Conservation (phyloP, 1,140 invertebrate species). For the Zaprionus nigranus region DNA sequence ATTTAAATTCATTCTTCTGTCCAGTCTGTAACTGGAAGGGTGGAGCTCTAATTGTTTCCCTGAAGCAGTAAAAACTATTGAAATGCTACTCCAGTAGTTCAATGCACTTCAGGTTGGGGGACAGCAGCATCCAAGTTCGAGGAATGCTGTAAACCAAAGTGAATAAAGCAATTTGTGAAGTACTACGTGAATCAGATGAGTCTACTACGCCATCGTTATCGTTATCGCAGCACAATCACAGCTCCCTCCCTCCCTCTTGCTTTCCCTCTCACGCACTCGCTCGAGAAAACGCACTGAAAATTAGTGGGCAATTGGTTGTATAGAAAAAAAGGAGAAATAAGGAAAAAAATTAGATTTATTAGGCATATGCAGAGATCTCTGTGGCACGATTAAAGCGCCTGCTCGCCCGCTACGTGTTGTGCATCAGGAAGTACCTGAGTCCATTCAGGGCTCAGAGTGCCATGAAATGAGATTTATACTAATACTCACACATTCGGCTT, state of each 20-base stretch:
- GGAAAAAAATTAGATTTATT: constrained; percentile 72
- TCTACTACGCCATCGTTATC: constrained; percentile 51
- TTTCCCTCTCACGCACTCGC: constrained; percentile 21
- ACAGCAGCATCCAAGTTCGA: constrained; percentile 27
- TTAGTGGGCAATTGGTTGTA: constrained; percentile 74
- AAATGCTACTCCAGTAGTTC: constrained; percentile 76
- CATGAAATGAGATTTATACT: constrained; percentile 45
- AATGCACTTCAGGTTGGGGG: not conserved
- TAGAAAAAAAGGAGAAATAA: not conserved
- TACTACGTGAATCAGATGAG: constrained; percentile 63
- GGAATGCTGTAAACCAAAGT: constrained; percentile 55
- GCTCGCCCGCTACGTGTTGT: constrained; percentile 55
- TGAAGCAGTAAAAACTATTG: constrained; percentile 70
- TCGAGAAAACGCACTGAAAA: constrained; percentile 75
- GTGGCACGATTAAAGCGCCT: constrained; percentile 50
- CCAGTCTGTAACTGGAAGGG: not conserved
- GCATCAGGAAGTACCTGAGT: constrained; percentile 48
- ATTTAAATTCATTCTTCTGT: constrained; percentile 80
- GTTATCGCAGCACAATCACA: constrained; percentile 43
- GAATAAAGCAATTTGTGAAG: constrained; percentile 71
- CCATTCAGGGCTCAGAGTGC: constrained; percentile 15
- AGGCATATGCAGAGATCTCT: constrained; percentile 76
- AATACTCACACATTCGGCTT: constrained; percentile 33
- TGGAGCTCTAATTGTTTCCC: constrained; percentile 62
- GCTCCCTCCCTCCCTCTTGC: not conserved